Percentiles rank a stretch among this genome's conserved stretches.
Evolutionary conservation across 2,113 vertebrate genomes (phyloP).

Genomic region (Plestiodon gilberti): DNA sequence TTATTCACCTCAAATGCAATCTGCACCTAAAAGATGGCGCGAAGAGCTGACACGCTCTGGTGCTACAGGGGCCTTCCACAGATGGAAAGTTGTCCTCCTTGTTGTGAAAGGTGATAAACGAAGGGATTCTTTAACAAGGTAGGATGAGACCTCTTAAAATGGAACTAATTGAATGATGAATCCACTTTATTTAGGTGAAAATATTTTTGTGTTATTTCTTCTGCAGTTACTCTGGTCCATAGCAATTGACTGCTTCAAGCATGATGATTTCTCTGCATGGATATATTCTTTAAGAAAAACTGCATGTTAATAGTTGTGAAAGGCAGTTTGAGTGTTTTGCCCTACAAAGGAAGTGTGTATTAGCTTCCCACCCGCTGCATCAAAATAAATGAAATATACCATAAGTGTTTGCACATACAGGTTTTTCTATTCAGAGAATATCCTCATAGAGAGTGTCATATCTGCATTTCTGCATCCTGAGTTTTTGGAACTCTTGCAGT

Average conservation of each 20-base stretch:
- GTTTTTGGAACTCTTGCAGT: not conserved
- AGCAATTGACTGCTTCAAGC: conserved; percentile 19
- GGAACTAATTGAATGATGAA: conserved; percentile 40
- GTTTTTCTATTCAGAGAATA: not conserved
- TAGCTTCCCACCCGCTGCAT: not conserved
- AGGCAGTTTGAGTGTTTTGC: not conserved
- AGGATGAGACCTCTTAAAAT: conserved; percentile 44
- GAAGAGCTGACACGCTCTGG: conserved; percentile 74
- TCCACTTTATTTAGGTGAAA: not conserved
- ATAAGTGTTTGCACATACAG: not conserved
- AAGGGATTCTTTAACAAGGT: conserved; percentile 87
- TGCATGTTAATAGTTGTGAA: not conserved
- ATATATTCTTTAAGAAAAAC: not conserved
- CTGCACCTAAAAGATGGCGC: conserved; percentile 86
- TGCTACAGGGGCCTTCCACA: conserved; percentile 89
- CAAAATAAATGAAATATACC: not conserved
- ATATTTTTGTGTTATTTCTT: conserved; percentile 20
- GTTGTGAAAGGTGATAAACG: conserved; percentile 72
- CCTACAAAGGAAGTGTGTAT: not conserved
- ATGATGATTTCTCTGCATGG: not conserved
- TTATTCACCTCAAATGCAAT: conserved; percentile 83
- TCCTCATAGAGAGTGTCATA: not conserved
- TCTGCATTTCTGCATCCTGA: not conserved
- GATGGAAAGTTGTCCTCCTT: conserved; percentile 89
- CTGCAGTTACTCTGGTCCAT: conserved; percentile 9